Evolutionary conservation across 1,140 invertebrate genomes (phyloP), one percentile per base, ranked within the genome.

Genomic region (Leguminivora glycinivorella): DNA sequence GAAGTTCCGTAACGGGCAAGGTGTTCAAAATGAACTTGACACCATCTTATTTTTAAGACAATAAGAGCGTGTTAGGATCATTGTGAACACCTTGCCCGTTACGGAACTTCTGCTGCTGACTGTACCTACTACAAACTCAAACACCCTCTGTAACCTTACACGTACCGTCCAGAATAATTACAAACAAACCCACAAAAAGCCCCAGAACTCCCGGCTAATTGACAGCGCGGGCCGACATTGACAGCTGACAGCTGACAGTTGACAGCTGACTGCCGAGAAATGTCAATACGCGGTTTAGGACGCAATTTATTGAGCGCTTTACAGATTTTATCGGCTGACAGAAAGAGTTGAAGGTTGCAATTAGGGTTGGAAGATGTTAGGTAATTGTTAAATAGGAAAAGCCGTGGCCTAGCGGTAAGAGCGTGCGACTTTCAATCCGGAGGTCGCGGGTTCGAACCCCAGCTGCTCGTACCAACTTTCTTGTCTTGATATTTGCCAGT

Each of bases 271-370:
- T 7, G 52, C 52, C 19, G 52, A 24, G 19, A 25, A 25, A 22
- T 56, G 52, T 56, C 52, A 56, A 56, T 56, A 56, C 40, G 19
- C 52, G 52, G 12, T 56, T 56, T 56, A 56, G 52, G 19, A 7
- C 19, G 52, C 24, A 56, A 56, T 56, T 56, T 56, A 56, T 56
- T 56, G 24, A 56, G 52, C 19, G 24, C 40, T 43, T 43, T 43
- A 43, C 40, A 43, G 40, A 43, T 43, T 43, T 43, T 43, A 43
- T 43, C 40, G 40, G 5, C 40, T 43, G 40, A 43, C 40, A 43
- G 40, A 43, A 43, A 17, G 40, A 43, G 40, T 43, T 43, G 40
- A 17, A 43, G 40, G 40, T 5, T n/a, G 40, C 40, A 17, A 17
- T 43, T 43, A 43, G 40, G 40, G 40, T 43, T 43, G 34, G 29